phyloP scores from a whole-genome alignment of 2,113 vertebrate genomes.

The Nansenia antarctica region DNA sequence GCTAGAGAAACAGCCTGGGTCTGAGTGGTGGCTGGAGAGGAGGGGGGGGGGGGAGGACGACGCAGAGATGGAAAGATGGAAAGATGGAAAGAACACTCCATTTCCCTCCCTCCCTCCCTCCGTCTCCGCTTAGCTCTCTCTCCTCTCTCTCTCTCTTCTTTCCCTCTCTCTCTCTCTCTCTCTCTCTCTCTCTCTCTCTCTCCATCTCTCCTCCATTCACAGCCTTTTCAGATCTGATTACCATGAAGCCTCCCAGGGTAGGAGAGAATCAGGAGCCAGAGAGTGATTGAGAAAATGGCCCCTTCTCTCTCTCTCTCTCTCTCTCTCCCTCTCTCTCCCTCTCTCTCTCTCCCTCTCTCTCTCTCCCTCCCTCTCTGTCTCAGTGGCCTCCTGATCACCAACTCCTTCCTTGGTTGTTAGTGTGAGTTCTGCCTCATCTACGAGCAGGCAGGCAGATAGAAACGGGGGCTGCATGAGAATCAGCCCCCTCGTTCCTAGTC shows the following conservation, averaged over 20 bases:
- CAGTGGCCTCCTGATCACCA: conserved; percentile 18
- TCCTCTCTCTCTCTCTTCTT: neutral
- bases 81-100: no score
- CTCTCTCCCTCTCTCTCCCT: conserved; percentile 20
- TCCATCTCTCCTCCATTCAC: conserved; percentile 15
- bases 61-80: no score
- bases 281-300: conserved; percentile 43
- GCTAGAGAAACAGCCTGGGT: neutral
- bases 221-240: conserved; percentile 39
- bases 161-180: neutral
- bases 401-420: conserved; percentile 45
- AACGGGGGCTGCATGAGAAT: conserved; percentile 32
- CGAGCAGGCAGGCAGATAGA: conserved; percentile 42
- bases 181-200: neutral
- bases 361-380: conserved; percentile 24
- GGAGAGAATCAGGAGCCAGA: conserved; percentile 19
- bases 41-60: no score
- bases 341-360: conserved; percentile 8
- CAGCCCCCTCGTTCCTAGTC: neutral
- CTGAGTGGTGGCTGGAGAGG: neutral
- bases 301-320: conserved; percentile 11
- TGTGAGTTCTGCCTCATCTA: conserved; percentile 62
- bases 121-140: no score
- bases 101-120: neutral
- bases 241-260: conserved; percentile 7